These are phyloP conservation scores for Cheilinus undulatus DNA, from an alignment of 2,113 vertebrate genomes.

Conservation along the genomic window DNA sequence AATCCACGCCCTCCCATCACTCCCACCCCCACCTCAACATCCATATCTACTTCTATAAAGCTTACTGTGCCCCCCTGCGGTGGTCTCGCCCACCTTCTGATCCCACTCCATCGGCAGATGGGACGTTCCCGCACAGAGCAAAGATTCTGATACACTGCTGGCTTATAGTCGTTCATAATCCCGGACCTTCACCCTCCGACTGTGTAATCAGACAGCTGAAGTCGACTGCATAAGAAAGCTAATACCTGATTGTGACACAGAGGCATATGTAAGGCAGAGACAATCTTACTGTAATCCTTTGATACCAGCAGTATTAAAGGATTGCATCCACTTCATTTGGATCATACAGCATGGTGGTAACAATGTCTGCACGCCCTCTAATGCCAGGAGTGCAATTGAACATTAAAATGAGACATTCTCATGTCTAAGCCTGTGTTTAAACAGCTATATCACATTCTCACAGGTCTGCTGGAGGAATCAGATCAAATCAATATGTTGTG, in stretches of 20 bases:
- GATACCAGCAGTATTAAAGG: slow-evolving; percentile 58
- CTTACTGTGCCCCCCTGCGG: slow-evolving; percentile 14
- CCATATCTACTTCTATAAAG: slow-evolving; percentile 24
- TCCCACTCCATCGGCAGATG: slow-evolving; percentile 41
- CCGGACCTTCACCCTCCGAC: slow-evolving; percentile 47
- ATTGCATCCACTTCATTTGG: slow-evolving; percentile 33
- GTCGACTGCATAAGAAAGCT: slow-evolving; percentile 56
- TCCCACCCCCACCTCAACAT: slow-evolving; percentile 28
- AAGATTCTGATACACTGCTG: slow-evolving; percentile 35
- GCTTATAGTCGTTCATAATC: slow-evolving; percentile 44
- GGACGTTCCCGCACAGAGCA: slow-evolving; percentile 37
- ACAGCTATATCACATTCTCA: slow-evolving; percentile 20
- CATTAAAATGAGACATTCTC: slow-evolving; percentile 19
- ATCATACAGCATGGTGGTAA: slow-evolving; percentile 17
- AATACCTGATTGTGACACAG: slow-evolving; percentile 59
- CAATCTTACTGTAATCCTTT: slow-evolving; percentile 70
- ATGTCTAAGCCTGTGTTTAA: slow-evolving; percentile 9
- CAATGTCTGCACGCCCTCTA: slow-evolving; percentile 21
- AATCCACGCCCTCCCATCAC: slow-evolving; percentile 43
- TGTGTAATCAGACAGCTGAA: slow-evolving; percentile 61
- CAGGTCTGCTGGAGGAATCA: slow-evolving; percentile 13
- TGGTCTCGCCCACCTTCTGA: slow-evolving; percentile 46
- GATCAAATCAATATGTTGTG: slow-evolving; percentile 26
- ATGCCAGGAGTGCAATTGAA: slow-evolving; percentile 4
- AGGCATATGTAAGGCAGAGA: slow-evolving; percentile 57